Evolutionary conservation across 2,888 invertebrate species (phyloP).

Genomic region (Polietes domitor): DNA sequence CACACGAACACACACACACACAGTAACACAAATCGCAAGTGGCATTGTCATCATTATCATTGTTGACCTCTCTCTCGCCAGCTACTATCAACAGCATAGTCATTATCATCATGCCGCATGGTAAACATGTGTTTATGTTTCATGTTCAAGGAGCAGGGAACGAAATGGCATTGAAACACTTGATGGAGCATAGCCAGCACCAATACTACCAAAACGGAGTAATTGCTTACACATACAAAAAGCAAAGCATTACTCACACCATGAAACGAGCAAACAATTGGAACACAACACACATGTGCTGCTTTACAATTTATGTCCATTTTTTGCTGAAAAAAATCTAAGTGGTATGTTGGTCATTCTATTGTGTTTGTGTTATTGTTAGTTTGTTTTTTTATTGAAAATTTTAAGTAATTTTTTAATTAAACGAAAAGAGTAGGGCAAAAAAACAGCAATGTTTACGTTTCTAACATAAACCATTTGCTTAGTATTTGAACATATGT

Average conservation of each 20-base stretch:
- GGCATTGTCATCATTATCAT: constrained; percentile 21
- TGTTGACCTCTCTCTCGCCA: constrained; percentile 11
- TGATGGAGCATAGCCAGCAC: constrained; percentile 34
- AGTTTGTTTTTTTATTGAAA: neutral
- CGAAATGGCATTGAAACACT: constrained; percentile 37
- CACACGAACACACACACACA: neutral
- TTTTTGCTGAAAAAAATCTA: no score
- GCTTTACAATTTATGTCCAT: constrained; percentile 42
- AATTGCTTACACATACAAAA: neutral
- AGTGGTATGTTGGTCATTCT: constrained; percentile 40
- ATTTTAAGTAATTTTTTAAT: constrained; percentile 17
- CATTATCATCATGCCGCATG: constrained; percentile 48
- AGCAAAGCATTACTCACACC: constrained; percentile 27
- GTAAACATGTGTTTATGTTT: constrained; percentile 57
- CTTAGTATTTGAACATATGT: neutral
- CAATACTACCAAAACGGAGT: neutral
- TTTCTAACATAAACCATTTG: constrained; percentile 3
- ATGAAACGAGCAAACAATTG: constrained; percentile 5
- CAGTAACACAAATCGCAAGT: neutral
- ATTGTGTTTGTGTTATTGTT: constrained; percentile 6
- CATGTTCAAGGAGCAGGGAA: neutral
- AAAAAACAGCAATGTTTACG: neutral
- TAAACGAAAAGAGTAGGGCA: neutral
- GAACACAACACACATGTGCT: constrained; percentile 40
- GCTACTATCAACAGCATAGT: constrained; percentile 6